Base-by-base conservation (phyloP, 2,113 vertebrate genomes). In the Serilophus lunatus region DNA sequence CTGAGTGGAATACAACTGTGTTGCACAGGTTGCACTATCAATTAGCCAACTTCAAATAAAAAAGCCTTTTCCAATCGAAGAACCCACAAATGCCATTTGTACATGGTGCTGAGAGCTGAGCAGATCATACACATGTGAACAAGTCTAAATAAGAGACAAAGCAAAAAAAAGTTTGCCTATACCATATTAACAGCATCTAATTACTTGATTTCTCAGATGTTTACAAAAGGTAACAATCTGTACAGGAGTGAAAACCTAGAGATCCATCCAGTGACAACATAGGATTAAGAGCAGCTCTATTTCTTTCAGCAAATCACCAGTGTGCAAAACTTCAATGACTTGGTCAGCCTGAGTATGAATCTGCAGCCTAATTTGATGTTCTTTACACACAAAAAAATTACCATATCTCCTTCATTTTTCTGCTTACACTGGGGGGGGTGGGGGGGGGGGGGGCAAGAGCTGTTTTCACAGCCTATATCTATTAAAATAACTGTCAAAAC, bases 401-500 rank as follows among this genome's bases (percentile, higher is more conserved):
- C 7, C 5, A 28, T 10, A 47, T 15, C 6, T 6, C 29, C 68
- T 64, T 71, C 1, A 1, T 57, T 75, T 70, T 59, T 71, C 42
- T 71, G 8, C 18, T 20, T 76, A 18, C 70, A 59, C 7, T 54
- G 1, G 2, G 4, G 6, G n/a, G n/a, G n/a, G n/a, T n/a, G n/a
- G n/a, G n/a, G 1, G 2, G 4, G 6, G 1, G 2, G 4, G 6
- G 9, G 61, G 3, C 4, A 82, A n/a, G 36, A 88, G 14, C 14
- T 74, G 8, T 0, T 69, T 57, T 74, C 40, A 6, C 4, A 74
- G 25, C 47, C 54, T 59, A 15, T 56, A 95, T 44, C 45, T 93
- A 69, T 85, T 93, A 66, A 69, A 87, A 51, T 82, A 93, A 93
- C 8, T 74, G 60, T 50, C 86, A 88, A 89, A 85, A 47, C 25